A percentile compares a stretch with the other conserved stretches of the same genome.
Evolutionary conservation across 2,888 invertebrate species (phyloP).

Genomic region (Notodonta ziczac): DNA sequence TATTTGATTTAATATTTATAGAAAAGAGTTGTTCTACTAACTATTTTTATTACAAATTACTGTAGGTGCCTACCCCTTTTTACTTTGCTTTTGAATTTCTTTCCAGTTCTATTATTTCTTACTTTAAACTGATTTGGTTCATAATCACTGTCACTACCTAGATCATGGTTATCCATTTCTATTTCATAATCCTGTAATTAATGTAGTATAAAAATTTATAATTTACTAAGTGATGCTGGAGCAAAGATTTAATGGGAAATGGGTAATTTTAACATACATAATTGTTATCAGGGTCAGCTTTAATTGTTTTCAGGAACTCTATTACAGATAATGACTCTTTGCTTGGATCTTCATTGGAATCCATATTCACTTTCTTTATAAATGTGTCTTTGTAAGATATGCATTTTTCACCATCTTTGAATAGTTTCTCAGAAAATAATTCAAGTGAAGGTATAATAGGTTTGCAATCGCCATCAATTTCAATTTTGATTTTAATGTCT

Average conservation of each 20-base stretch:
- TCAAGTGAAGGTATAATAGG: constrained; percentile 24
- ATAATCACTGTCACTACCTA: constrained; percentile 30
- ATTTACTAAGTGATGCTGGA: no score
- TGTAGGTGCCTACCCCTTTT: constrained; percentile 11
- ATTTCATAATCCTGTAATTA: constrained; percentile 36
- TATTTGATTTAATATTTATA: not conserved
- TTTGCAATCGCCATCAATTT: constrained; percentile 34
- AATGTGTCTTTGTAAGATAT: constrained; percentile 40
- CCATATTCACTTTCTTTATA: constrained; percentile 45
- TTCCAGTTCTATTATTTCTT: constrained; percentile 12
- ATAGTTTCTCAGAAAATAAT: constrained; percentile 26
- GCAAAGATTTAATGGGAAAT: no score
- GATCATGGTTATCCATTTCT: constrained; percentile 24
- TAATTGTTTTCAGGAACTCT: constrained; percentile 55
- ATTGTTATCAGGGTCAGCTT: constrained; percentile 45
- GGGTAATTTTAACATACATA: constrained; percentile 33
- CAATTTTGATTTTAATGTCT: constrained; percentile 54
- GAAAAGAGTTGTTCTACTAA: no score
- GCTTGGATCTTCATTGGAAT: constrained; percentile 12
- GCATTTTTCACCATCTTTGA: constrained; percentile 28
- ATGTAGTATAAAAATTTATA: no score
- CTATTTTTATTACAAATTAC: constrained; percentile 3
- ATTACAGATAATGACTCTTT: constrained; percentile 43
- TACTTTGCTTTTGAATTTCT: constrained; percentile 19
- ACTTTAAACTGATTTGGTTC: constrained; percentile 19